These are phyloP conservation scores for Sinohyriopsis cumingii DNA, from an alignment of 2,888 invertebrate species.

Conservation along the genomic window DNA sequence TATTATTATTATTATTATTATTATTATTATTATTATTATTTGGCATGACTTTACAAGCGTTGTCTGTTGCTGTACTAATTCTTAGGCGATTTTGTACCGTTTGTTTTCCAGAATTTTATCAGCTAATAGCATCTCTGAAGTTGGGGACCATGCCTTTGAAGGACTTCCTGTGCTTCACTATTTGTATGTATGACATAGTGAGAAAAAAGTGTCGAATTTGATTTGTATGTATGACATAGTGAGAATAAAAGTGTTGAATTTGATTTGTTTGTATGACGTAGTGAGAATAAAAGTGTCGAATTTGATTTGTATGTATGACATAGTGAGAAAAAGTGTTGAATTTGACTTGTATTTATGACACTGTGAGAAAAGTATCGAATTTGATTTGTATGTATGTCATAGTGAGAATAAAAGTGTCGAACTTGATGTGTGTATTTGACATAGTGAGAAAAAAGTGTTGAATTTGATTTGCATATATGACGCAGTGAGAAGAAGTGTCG, in stretches of 20 bases:
- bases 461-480: too few species aligned
- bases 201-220: not conserved
- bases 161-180: slow-evolving; percentile 40
- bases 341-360: too few species aligned
- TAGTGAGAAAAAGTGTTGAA: not conserved
- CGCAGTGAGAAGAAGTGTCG: too few species aligned
- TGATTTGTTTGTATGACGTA: slow-evolving; percentile 42
- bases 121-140: slow-evolving; percentile 43
- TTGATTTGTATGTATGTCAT: too few species aligned
- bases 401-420: too few species aligned
- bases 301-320: slow-evolving; percentile 45
- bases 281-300: too few species aligned
- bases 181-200: slow-evolving; percentile 44
- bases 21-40: too few species aligned
- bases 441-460: not conserved
- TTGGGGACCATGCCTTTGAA: slow-evolving; percentile 47
- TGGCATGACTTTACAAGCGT: too few species aligned
- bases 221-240: slow-evolving; percentile 9
- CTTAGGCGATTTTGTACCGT: not conserved
- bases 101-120: slow-evolving; percentile 42
- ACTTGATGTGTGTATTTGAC: slow-evolving; percentile 44
- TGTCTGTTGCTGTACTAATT: too few species aligned
- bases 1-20: too few species aligned
- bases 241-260: too few species aligned
- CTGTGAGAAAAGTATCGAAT: too few species aligned